Percentiles rank a stretch among this genome's conserved stretches.
These are phyloP conservation scores for Lasioglossum morio DNA, from an alignment of 2,888 invertebrate species.

Conservation along the genomic window DNA sequence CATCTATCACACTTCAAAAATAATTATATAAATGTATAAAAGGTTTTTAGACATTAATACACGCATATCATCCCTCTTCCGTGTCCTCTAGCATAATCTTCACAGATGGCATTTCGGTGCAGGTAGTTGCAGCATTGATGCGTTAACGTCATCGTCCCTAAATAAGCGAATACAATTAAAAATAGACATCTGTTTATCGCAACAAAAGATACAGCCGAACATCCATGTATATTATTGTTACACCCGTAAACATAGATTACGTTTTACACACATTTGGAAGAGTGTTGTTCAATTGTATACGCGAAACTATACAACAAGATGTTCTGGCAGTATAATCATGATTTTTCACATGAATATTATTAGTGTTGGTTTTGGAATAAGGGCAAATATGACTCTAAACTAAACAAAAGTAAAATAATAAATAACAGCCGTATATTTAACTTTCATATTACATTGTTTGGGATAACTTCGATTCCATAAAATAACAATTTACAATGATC, in stretches of 20 bases:
- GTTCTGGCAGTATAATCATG: neutral
- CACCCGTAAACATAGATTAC: slow-evolving; percentile 15
- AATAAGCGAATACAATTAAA: slow-evolving; percentile 74
- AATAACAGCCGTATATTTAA: slow-evolving; percentile 62
- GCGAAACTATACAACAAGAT: neutral
- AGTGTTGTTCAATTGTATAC: neutral
- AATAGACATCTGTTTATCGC: slow-evolving; percentile 33
- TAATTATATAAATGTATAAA: slow-evolving; percentile 8
- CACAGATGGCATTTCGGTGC: slow-evolving; percentile 80
- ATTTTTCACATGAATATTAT: neutral
- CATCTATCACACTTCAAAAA: neutral
- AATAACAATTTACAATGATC: slow-evolving; percentile 43
- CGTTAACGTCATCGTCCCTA: slow-evolving; percentile 76
- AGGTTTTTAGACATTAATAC: slow-evolving; percentile 19
- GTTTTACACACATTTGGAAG: neutral
- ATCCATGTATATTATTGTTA: slow-evolving; percentile 17
- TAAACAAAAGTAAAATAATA: slow-evolving; percentile 52
- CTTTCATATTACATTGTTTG: slow-evolving; percentile 51
- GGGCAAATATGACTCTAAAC: slow-evolving; percentile 40
- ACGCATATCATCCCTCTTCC: slow-evolving; percentile 19
- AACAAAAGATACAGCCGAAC: slow-evolving; percentile 16
- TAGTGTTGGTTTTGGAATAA: slow-evolving; percentile 33
- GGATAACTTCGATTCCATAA: slow-evolving; percentile 34
- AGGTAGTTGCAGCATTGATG: slow-evolving; percentile 63
- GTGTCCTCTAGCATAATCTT: slow-evolving; percentile 63